A percentile compares a stretch with the other conserved stretches of the same genome.
These are phyloP conservation scores for Tursiops truncatus DNA, from an alignment of 2,113 vertebrate species.

Conservation along the genomic window DNA sequence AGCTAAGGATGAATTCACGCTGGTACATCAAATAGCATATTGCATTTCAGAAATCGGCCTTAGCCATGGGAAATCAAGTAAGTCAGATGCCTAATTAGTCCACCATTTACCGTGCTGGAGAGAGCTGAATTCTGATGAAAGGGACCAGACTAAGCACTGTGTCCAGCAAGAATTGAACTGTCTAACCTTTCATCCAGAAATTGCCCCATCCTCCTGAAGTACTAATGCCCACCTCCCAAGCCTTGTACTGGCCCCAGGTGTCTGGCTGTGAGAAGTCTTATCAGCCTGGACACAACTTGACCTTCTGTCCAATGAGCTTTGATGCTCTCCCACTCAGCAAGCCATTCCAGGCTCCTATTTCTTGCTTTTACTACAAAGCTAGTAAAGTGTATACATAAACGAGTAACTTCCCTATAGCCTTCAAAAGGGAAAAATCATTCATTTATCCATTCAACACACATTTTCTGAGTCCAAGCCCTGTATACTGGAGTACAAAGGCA, in stretches of 20 bases:
- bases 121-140: constrained; percentile 83
- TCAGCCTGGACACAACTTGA: neutral
- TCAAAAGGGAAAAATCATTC: neutral
- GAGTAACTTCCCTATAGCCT: neutral
- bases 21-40: constrained; percentile 76
- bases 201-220: constrained; percentile 31
- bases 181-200: constrained; percentile 79
- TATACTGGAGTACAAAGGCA: neutral
- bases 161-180: constrained; percentile 76
- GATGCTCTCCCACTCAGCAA: neutral
- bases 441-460: neutral
- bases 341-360: neutral
- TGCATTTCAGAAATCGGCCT: constrained; percentile 79
- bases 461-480: neutral
- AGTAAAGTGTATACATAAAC: neutral
- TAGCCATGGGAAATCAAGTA: constrained; percentile 80
- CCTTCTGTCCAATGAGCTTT: neutral
- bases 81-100: constrained; percentile 86
- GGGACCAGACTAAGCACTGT: constrained; percentile 76
- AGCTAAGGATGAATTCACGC: constrained; percentile 74
- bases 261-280: neutral
- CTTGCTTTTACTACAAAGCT: neutral
- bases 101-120: constrained; percentile 82
- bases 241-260: neutral
- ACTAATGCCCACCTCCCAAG: neutral